Percentiles rank a stretch among this genome's conserved stretches.
Evolutionary conservation across 1,140 invertebrate species (phyloP).

Genomic region (Drosophila sproati): DNA sequence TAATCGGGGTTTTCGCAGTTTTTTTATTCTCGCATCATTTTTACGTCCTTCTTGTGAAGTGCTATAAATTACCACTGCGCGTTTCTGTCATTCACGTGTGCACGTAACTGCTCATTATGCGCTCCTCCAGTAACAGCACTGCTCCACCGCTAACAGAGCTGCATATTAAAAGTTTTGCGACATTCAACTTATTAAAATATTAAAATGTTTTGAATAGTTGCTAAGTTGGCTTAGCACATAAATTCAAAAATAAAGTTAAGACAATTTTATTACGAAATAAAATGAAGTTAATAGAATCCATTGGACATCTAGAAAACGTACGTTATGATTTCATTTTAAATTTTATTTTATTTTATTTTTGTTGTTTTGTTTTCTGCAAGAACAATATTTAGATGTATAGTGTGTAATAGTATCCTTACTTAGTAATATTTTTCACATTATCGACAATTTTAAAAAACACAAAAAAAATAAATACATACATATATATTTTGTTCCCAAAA

Average conservation of each 20-base stretch:
- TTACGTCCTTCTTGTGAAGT: constrained; percentile 36
- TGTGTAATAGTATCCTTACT: constrained; percentile 38
- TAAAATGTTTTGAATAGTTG: background rate
- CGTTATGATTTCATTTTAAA: constrained; percentile 22
- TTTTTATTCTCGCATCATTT: constrained; percentile 43
- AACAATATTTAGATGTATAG: constrained; percentile 50
- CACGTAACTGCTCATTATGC: background rate
- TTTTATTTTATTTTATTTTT: constrained; percentile 38
- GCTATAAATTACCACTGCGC: constrained; percentile 22
- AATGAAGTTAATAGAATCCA: no score
- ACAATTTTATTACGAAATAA: no score
- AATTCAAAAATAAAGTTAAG: no score
- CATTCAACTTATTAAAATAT: constrained; percentile 6
- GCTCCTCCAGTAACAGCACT: constrained; percentile 10
- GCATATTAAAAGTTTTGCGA: background rate
- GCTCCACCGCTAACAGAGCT: constrained; percentile 10
- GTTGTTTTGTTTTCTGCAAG: constrained; percentile 34
- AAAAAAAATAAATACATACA: constrained; percentile 66
- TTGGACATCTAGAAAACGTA: no score
- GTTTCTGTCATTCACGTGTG: constrained; percentile 28
- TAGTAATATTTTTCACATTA: constrained; percentile 53
- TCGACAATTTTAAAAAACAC: constrained; percentile 65
- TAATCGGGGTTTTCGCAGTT: constrained; percentile 21
- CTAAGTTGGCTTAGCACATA: no score
- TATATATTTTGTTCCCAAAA: constrained; percentile 76